Evolutionary conservation across 2,888 invertebrate species (phyloP).

Genomic region (Asteroscopus sphinx): DNA sequence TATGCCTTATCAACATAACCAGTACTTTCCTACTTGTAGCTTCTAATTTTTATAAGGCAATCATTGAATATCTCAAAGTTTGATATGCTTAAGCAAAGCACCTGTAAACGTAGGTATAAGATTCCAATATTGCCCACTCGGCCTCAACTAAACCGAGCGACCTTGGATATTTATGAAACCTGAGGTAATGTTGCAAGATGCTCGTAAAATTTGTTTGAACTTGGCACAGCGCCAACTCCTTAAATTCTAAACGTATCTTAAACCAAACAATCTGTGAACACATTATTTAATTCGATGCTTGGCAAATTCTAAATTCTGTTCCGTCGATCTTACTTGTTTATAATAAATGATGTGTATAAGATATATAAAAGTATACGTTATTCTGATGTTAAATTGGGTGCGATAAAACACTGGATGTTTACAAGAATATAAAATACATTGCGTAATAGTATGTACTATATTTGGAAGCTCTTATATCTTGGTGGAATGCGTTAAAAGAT

Average conservation of each 20-base stretch:
- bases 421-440: constrained; percentile 48
- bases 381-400: constrained; percentile 32
- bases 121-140: constrained; percentile 66
- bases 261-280: constrained; percentile 78
- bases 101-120: constrained; percentile 37
- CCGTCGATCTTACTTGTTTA: constrained; percentile 48
- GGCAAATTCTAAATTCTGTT: constrained; percentile 32
- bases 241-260: constrained; percentile 75
- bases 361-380: constrained; percentile 42
- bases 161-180: constrained; percentile 87
- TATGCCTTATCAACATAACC: background rate
- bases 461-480: constrained; percentile 34
- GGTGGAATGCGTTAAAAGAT: constrained; percentile 19
- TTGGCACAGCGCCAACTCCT: constrained; percentile 82
- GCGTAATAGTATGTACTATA: constrained; percentile 42
- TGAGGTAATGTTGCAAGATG: constrained; percentile 85
- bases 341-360: constrained; percentile 49
- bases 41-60: background rate
- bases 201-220: constrained; percentile 81
- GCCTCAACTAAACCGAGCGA: constrained; percentile 67
- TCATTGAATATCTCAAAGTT: background rate
- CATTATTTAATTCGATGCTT: constrained; percentile 67
- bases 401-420: constrained; percentile 48
- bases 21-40: background rate
- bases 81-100: constrained; percentile 13